These are phyloP conservation scores for Garra rufa DNA, from an alignment of 2,113 vertebrate genomes.

Conservation along the genomic window DNA sequence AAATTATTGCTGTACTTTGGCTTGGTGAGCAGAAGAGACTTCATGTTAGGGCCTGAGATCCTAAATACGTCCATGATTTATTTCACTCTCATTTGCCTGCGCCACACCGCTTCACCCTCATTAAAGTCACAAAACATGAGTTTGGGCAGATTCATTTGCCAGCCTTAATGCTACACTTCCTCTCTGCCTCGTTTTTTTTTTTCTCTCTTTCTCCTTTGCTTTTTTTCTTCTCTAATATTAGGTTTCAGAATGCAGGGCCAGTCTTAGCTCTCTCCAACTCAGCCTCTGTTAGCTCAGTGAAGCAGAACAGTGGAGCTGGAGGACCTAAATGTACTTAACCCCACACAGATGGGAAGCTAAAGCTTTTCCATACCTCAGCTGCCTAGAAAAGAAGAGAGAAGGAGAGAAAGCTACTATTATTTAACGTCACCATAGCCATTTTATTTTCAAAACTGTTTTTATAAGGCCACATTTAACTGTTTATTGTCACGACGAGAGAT, in stretches of 20 bases:
- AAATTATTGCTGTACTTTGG: too few relatives aligned
- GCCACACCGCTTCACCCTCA: conserved; percentile 30
- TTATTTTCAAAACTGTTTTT: conserved; percentile 16
- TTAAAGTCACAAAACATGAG: conserved; percentile 45
- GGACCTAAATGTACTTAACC: conserved; percentile 32
- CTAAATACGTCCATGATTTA: conserved; percentile 15
- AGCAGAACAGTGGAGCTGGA: conserved; percentile 42
- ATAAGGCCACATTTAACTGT: background rate
- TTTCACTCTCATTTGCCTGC: conserved; percentile 22
- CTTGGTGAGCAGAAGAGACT: too few relatives aligned
- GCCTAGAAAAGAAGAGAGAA: background rate
- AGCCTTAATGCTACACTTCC: conserved; percentile 40
- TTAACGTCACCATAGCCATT: background rate
- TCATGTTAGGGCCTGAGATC: background rate
- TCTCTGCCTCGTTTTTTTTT: conserved; percentile 17
- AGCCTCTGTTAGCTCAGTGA: conserved; percentile 32
- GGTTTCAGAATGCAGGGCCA: conserved; percentile 47
- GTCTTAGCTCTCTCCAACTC: conserved; percentile 36
- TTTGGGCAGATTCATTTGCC: conserved; percentile 39
- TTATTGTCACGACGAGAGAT: background rate
- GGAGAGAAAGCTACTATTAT: background rate
- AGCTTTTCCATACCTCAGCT: conserved; percentile 36
- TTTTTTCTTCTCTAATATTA: conserved; percentile 36
- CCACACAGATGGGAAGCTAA: conserved; percentile 29
- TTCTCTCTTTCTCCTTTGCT: background rate